Evolutionary conservation across 1,140 invertebrate genomes (phyloP).

Genomic region (Agrypnia vestita): DNA sequence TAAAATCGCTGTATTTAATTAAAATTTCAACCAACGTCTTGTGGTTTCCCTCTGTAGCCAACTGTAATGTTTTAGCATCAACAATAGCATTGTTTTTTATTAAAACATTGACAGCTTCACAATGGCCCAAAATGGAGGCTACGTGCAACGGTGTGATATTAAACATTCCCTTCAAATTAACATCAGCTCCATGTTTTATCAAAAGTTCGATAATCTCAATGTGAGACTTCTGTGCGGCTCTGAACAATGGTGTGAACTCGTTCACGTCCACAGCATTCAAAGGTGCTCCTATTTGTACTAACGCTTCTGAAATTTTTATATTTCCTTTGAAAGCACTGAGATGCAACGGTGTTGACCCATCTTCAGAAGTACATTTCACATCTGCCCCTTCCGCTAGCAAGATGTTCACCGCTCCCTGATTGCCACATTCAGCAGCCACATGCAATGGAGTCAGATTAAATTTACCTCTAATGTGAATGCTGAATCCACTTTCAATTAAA

Average conservation of each 20-base stretch:
- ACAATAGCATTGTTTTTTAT: not conserved
- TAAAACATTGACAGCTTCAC: constrained; percentile 1
- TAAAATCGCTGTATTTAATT: not conserved
- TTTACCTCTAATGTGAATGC: constrained; percentile 83
- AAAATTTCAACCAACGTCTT: not conserved
- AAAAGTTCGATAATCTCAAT: constrained; percentile 1
- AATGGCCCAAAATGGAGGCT: not conserved
- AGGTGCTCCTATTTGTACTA: not conserved
- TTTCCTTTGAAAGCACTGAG: constrained; percentile 67
- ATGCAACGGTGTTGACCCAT: constrained; percentile 94
- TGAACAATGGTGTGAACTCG: not conserved
- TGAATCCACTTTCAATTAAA: not conserved
- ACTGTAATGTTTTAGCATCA: not conserved
- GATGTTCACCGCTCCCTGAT: constrained; percentile 86
- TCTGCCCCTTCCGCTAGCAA: constrained; percentile 85
- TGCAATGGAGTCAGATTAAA: constrained; percentile 89
- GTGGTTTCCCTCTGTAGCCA: constrained; percentile 21
- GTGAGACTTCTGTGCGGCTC: not conserved
- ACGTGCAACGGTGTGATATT: not conserved
- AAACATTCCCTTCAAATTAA: not conserved
- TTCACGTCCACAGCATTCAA: not conserved
- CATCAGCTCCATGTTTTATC: not conserved
- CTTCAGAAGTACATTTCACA: constrained; percentile 85
- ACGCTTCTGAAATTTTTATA: not conserved
- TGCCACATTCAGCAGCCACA: constrained; percentile 90